A percentile compares a stretch with the other conserved stretches of the same genome.
phyloP scores from a whole-genome alignment of 2,113 vertebrate species.

The Carassius gibelio region DNA sequence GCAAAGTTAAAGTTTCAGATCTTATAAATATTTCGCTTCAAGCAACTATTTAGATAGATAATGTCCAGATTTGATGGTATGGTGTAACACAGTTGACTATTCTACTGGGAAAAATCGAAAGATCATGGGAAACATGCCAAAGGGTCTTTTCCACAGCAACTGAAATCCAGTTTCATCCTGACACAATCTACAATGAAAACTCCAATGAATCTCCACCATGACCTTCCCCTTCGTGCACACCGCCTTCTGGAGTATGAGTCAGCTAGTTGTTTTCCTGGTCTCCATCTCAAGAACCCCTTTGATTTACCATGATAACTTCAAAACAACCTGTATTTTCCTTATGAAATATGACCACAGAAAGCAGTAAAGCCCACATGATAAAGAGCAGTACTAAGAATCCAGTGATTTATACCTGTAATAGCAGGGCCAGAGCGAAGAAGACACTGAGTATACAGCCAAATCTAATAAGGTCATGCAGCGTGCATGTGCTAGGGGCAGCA shows the following conservation, averaged over 20 bases:
- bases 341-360: conserved; percentile 15
- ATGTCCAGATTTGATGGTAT: not conserved
- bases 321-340: not conserved
- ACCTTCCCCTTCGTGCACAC: conserved; percentile 3
- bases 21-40: not conserved
- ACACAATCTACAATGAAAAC: conserved; percentile 35
- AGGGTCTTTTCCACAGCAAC: conserved; percentile 12
- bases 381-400: conserved; percentile 20
- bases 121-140: conserved; percentile 23
- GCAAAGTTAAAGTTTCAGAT: not conserved
- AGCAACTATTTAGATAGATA: not conserved
- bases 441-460: conserved; percentile 57
- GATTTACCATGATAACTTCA: not conserved
- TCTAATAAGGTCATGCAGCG: conserved; percentile 66
- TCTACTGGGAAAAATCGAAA: not conserved
- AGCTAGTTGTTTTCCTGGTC: not conserved
- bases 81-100: not conserved
- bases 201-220: conserved; percentile 27
- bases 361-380: conserved; percentile 8
- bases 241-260: not conserved
- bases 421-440: conserved; percentile 36
- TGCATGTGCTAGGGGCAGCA: conserved; percentile 61
- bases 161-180: conserved; percentile 9
- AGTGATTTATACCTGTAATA: conserved; percentile 52
- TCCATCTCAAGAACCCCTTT: conserved; percentile 4